Percentiles rank a stretch among this genome's conserved stretches.
phyloP scores from a whole-genome alignment of 1,140 invertebrate genomes.

The Ericerus pela region DNA sequence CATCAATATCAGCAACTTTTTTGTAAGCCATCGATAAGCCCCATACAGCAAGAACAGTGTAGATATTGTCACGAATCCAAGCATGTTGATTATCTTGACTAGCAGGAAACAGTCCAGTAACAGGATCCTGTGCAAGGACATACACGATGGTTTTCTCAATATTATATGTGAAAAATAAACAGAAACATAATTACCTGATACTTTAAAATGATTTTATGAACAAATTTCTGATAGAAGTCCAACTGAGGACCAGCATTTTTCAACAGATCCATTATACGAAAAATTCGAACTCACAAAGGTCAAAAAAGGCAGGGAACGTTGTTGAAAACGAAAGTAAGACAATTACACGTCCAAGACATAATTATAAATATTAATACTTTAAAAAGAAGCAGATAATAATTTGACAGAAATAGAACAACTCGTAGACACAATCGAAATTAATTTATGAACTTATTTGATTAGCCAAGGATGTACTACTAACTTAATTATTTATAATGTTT shows the following conservation, averaged over 20 bases:
- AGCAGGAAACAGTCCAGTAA: conserved; percentile 81
- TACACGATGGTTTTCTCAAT: conserved; percentile 1
- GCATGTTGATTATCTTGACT: conserved; percentile 79
- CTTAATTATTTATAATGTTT: no score
- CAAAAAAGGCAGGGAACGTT: no score
- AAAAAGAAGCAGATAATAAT: no score
- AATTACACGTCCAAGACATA: no score
- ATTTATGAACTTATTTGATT: no score
- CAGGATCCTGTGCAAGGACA: conserved; percentile 52
- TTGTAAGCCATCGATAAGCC: conserved; percentile 95
- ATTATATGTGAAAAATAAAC: neutral
- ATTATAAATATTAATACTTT: no score
- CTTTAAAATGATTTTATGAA: conserved; percentile 79
- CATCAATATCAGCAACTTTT: conserved; percentile 96
- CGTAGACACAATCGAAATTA: no score
- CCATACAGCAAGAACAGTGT: conserved; percentile 94
- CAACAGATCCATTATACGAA: conserved; percentile 11
- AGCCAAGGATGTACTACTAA: no score
- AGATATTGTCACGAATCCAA: conserved; percentile 97
- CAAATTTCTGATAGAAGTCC: conserved; percentile 86
- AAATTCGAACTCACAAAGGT: no score
- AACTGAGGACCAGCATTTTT: conserved; percentile 87
- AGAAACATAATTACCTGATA: conserved; percentile 44
- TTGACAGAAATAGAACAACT: no score
- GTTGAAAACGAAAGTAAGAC: no score